Base-by-base conservation (phyloP, 2,113 vertebrate species). In the Ondatra zibethicus region DNA sequence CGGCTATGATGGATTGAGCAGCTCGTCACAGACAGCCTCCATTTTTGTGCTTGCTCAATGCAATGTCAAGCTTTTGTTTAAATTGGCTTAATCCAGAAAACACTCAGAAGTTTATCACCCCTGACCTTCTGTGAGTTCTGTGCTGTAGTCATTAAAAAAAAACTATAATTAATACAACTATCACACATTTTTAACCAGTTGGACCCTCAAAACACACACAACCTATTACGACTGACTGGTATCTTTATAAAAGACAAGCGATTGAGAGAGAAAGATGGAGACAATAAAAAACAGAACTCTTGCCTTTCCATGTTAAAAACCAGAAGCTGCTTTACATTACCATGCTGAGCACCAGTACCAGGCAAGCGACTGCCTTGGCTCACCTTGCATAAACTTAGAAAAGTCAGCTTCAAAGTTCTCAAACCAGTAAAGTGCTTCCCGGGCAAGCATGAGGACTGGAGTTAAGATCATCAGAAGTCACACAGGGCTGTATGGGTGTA, bases 61-160 rank as follows among this genome's bases (percentile, higher is more conserved):
- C 6, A 63, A 9, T 55, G 36, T 17, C 31, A 45, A 45, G 78
- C 63, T 78, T 72, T 25, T 7, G n/a, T 36, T 42, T 78, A 42
- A 25, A 16, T 68, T 96, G 66, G 9, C 39, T 94, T 81, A 66
- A 47, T 88, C 39, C 70, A 92, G 55, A 94, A 96, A 66, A 47
- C 80, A 93, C 13, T 68, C 36, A 78, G 33, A 2, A 63, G 33
- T 89, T 78, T 45, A 85, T 85, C 88, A 58, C 42, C 42, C 81
- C 45, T 88, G n/a, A 72, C 1, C 21, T 7, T 42, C 36, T 33
- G 66, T 92, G 55, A 94, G 52, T n/a, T 13, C 90, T 50, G 45
- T 77, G 17, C 50, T 50, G 78, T 55, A 63, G 72, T 45, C 19
- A 80, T 63, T 92, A 81, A 58, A 85, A 85, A 52, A 36, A 17